Base-by-base conservation (phyloP, 2,888 invertebrate species). In the Eugnorisma glareosa region DNA sequence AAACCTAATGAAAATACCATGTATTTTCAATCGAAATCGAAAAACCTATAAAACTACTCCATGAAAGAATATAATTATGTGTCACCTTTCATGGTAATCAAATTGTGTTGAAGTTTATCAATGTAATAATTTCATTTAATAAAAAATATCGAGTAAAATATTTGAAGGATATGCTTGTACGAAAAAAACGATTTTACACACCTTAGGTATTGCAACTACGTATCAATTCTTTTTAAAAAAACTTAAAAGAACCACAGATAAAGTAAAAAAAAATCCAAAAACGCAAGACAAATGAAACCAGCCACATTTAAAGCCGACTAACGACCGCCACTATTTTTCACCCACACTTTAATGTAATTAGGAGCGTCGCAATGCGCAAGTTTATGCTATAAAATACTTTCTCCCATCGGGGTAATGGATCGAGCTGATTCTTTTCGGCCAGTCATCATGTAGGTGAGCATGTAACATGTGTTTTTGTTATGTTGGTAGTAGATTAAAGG, bases 341-440 rank as follows among this genome's bases (percentile, higher is more conserved):
- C 86, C 73, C 84, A 86, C 84, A 86, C 84, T 89, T 87, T 84
- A 82, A 86, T 86, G 92, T 91, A 91, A 92, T 93, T 93, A 93
- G 89, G 84, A 78, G 75, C 81, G 83, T 76, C 88, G 88, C 89
- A 87, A 87, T 90, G 90, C 89, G 90, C 84, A 90, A 91, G 88
- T 90, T 90, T 88, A 86, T 82, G 80, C 86, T 82, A 91, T 93
- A 93, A 93, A 94, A 93, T 93, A 93, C 93, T 93, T 93, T 92
- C 91, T 93, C 94, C 93, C 94, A 94, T 94, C 92, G 93, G 92
- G 89, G 90, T 92, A 94, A 94, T 94, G 93, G 93, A 79, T 88
- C 81, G 89, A 87, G 91, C 81, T 90, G 92, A 91, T 91, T 89
- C 73, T 90, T 92, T 91, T 89, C 88, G 89, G 88, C 90, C 86